phyloP scores from a whole-genome alignment of 2,797 vertebrate genomes.

The Prunella strophiata region DNA sequence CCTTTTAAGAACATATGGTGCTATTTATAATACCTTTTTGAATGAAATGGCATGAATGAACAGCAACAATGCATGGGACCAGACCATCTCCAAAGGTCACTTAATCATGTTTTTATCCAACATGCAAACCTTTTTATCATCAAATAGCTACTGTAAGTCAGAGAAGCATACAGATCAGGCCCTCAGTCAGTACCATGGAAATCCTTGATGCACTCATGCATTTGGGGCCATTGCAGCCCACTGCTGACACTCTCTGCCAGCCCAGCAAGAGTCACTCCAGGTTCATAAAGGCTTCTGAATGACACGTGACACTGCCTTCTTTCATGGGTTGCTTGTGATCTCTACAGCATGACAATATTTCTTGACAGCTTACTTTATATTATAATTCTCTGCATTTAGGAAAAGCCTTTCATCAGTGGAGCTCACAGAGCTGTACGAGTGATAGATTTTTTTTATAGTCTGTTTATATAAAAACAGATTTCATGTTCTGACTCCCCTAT shows the following conservation, averaged over 20 bases:
- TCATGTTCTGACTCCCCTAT: background rate
- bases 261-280: background rate
- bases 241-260: background rate
- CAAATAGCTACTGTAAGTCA: background rate
- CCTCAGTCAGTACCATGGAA: background rate
- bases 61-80: background rate
- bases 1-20: background rate
- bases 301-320: background rate
- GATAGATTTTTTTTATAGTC: background rate
- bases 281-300: background rate
- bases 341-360: background rate
- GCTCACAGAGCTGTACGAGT: background rate
- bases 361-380: background rate
- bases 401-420: background rate
- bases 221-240: background rate
- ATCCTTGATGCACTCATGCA: background rate
- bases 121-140: background rate
- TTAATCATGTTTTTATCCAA: background rate
- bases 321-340: background rate
- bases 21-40: background rate
- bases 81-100: background rate
- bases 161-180: background rate
- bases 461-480: background rate
- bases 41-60: background rate
- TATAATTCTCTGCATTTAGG: slow-evolving; percentile 9